Percentiles rank a stretch among this genome's conserved stretches.
phyloP scores from a whole-genome alignment of 1,140 invertebrate genomes.

The Drosophila ercepeae region DNA sequence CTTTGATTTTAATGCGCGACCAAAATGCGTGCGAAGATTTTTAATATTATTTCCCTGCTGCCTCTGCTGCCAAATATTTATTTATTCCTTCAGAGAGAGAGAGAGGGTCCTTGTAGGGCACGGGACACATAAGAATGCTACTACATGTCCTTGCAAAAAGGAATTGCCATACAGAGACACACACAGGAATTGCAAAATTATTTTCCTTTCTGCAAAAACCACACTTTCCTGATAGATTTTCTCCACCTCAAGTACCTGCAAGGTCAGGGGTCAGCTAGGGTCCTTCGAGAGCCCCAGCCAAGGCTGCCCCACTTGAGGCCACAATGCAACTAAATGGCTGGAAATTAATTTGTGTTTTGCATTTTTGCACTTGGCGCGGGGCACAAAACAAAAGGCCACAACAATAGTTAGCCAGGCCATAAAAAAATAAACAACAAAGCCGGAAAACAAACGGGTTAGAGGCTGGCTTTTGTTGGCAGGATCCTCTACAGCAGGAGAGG shows the following conservation, averaged over 20 bases:
- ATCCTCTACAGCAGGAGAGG: background rate
- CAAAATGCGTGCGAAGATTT: constrained; percentile 79
- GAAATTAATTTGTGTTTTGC: constrained; percentile 44
- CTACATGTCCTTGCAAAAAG: background rate
- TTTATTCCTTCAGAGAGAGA: constrained; percentile 17
- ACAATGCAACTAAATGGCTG: constrained; percentile 44
- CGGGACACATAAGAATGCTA: background rate
- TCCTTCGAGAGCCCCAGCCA: constrained; percentile 13
- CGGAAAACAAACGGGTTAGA: background rate
- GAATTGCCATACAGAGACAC: background rate
- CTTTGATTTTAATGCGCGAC: constrained; percentile 81
- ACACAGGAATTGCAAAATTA: too few relatives aligned
- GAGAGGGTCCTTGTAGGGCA: background rate
- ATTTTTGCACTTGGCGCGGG: constrained; percentile 7
- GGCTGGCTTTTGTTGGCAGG: constrained; percentile 19
- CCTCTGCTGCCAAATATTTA: constrained; percentile 27
- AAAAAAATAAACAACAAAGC: constrained; percentile 5
- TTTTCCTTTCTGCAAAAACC: too few relatives aligned
- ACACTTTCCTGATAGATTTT: background rate
- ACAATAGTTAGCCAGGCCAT: constrained; percentile 42
- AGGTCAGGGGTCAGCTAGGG: constrained; percentile 29
- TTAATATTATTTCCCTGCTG: constrained; percentile 65
- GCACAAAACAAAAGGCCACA: constrained; percentile 16
- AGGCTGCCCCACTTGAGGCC: constrained; percentile 18
- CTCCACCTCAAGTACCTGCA: constrained; percentile 2